Conservation (phyloP, 2,888 invertebrate species). For the Platycnemis pennipes region DNA sequence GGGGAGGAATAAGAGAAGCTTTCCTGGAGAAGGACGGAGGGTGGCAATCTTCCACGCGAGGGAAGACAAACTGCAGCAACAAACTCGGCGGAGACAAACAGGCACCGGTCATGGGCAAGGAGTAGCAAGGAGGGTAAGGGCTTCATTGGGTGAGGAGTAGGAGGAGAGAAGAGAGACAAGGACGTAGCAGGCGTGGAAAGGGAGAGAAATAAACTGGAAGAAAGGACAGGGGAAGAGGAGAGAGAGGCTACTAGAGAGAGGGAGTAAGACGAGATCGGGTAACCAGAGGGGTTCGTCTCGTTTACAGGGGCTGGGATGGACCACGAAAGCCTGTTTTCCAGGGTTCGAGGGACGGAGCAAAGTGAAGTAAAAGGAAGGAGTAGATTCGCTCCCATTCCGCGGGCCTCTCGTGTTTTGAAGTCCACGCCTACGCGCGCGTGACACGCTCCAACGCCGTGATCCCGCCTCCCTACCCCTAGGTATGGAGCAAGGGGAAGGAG, state of each 20-base stretch:
- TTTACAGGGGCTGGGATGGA: neutral
- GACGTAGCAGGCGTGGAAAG: neutral
- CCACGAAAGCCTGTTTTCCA: neutral
- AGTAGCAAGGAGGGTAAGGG: neutral
- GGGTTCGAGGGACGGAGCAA: neutral
- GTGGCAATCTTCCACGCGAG: slow-evolving; percentile 25
- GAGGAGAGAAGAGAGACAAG: neutral
- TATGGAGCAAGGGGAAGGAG: neutral
- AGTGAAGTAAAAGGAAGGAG: too few relatives aligned
- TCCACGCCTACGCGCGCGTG: neutral
- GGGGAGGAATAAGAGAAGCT: neutral
- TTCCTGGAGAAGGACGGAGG: neutral
- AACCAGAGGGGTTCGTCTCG: neutral
- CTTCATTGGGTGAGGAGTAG: neutral
- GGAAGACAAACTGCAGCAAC: slow-evolving; percentile 22
- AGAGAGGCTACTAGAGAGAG: neutral
- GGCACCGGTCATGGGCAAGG: neutral
- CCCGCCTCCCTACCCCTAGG: too few relatives aligned
- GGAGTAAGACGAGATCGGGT: neutral
- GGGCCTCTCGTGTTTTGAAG: neutral
- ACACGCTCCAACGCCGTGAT: neutral
- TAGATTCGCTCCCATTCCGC: neutral
- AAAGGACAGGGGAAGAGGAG: neutral
- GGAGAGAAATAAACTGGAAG: neutral
- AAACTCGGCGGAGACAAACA: neutral